Percentiles rank a stretch among this genome's conserved stretches.
Evolutionary conservation across 2,797 vertebrate species (phyloP).

Genomic region (Silurus aristotelis): DNA sequence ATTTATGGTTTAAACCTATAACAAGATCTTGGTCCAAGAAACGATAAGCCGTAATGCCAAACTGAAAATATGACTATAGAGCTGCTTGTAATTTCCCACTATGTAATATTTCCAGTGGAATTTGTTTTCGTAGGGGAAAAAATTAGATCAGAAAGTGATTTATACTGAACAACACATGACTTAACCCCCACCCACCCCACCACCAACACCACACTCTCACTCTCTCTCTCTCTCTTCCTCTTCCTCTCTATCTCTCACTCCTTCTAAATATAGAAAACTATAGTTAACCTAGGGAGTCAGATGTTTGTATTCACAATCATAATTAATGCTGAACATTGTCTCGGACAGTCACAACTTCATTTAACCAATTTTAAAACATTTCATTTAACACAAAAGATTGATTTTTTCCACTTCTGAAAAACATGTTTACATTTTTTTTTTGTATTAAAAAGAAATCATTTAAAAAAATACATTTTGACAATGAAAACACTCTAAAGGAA

Average conservation of each 20-base stretch:
- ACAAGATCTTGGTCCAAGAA: constrained; percentile 32
- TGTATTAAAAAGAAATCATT: too few relatives aligned
- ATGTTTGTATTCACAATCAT: neutral
- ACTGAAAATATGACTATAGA: constrained; percentile 22
- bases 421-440: too few relatives aligned
- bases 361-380: neutral
- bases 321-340: neutral
- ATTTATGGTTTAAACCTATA: constrained; percentile 39
- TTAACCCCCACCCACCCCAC: neutral
- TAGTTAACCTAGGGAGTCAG: neutral
- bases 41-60: constrained; percentile 5
- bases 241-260: neutral
- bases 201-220: too few relatives aligned
- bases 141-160: neutral
- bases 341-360: neutral
- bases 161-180: neutral
- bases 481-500: too few relatives aligned
- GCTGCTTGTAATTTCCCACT: constrained; percentile 27
- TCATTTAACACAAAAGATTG: too few relatives aligned
- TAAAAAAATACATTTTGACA: too few relatives aligned
- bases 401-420: too few relatives aligned
- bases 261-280: neutral
- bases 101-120: constrained; percentile 1
- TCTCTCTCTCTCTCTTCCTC: neutral
- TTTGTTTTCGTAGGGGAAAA: neutral